A percentile compares a stretch with the other conserved stretches of the same genome.
Evolutionary conservation across 1,140 invertebrate genomes (phyloP).

Genomic region (Ceratosolen fusciceps): DNA sequence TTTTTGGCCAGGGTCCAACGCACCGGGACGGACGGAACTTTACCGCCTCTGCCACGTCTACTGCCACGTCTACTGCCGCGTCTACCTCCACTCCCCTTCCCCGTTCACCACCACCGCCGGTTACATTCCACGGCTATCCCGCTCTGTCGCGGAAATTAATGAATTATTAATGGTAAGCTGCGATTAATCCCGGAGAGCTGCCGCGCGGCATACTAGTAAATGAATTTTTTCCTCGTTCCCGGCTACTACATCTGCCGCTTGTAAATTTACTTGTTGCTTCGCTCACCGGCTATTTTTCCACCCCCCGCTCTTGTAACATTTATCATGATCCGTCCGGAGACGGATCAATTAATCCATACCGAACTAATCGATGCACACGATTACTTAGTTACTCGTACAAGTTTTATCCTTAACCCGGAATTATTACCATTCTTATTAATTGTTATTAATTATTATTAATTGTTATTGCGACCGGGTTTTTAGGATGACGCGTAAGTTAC

Average conservation of each 20-base stretch:
- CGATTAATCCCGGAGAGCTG: not conserved
- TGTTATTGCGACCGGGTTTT: too few relatives aligned
- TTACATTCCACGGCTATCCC: not conserved
- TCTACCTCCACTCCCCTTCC: not conserved
- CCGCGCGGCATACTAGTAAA: not conserved
- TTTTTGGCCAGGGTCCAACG: constrained; percentile 36
- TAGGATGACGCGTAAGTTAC: too few relatives aligned
- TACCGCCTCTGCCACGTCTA: not conserved
- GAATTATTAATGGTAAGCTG: constrained; percentile 14
- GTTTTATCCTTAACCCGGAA: too few relatives aligned
- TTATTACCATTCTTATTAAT: too few relatives aligned
- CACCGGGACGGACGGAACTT: not conserved
- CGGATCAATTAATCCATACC: too few relatives aligned
- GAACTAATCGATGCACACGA: too few relatives aligned
- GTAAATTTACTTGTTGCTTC: constrained; percentile 20
- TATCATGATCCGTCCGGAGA: too few relatives aligned
- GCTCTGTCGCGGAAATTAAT: not conserved
- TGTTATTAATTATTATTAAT: too few relatives aligned
- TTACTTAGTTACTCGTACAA: too few relatives aligned
- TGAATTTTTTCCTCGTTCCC: not conserved
- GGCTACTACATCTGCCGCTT: not conserved
- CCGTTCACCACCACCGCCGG: too few relatives aligned
- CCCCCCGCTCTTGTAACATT: too few relatives aligned
- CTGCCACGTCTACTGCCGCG: not conserved
- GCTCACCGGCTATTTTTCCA: too few relatives aligned